These are phyloP conservation scores for Thumatha senex DNA, from an alignment of 2,888 invertebrate genomes.

Conservation along the genomic window DNA sequence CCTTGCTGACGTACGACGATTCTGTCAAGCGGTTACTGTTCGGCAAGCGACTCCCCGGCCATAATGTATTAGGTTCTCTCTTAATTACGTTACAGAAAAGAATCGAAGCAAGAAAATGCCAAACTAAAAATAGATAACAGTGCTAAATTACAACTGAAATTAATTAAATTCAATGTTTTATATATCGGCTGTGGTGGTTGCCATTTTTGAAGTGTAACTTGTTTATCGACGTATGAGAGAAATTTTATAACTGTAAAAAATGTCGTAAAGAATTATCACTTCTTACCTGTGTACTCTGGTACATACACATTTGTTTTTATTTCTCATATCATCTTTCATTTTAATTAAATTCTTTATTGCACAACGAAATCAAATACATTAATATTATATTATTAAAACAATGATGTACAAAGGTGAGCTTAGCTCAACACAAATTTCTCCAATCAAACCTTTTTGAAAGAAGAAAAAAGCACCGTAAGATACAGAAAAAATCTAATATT, in stretches of 20 bases:
- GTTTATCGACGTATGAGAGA: too few relatives aligned
- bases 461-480: too few relatives aligned
- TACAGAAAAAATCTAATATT: too few relatives aligned
- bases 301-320: background rate
- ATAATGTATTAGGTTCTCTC: slow-evolving; percentile 93
- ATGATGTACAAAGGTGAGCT: too few relatives aligned
- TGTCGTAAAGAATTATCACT: too few relatives aligned
- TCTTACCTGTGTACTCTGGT: too few relatives aligned
- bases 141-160: background rate
- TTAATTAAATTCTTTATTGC: background rate
- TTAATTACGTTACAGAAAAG: slow-evolving; percentile 91
- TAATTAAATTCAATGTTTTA: background rate
- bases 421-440: too few relatives aligned
- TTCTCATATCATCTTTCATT: background rate
- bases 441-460: too few relatives aligned
- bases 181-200: background rate
- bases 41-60: slow-evolving; percentile 94
- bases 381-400: too few relatives aligned
- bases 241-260: too few relatives aligned
- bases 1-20: slow-evolving; percentile 94
- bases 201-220: too few relatives aligned
- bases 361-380: too few relatives aligned
- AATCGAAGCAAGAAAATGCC: slow-evolving; percentile 86
- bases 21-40: slow-evolving; percentile 94
- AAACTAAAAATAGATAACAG: slow-evolving; percentile 71